Evolutionary conservation across 2,888 invertebrate species (phyloP).

Genomic region (Cerceris ruficornis): DNA sequence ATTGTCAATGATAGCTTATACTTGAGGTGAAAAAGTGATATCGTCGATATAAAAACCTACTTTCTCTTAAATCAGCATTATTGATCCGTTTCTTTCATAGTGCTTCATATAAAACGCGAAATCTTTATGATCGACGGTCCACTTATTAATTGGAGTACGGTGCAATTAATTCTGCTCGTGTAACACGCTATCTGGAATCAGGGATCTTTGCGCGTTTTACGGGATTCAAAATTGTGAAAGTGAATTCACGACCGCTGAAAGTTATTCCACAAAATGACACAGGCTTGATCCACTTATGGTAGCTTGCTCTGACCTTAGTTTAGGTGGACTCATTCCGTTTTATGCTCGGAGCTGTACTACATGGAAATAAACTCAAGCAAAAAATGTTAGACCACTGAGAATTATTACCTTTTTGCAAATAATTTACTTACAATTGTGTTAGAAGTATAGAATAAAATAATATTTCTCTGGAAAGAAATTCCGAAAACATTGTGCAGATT

Average conservation of each 20-base stretch:
- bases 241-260: conserved; percentile 23
- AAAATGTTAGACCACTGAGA: no score
- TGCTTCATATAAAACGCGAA: conserved; percentile 1
- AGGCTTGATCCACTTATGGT: conserved; percentile 39
- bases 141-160: conserved; percentile 29
- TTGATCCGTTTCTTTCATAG: neutral
- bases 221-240: conserved; percentile 22
- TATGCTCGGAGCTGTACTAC: conserved; percentile 15
- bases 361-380: conserved; percentile 12
- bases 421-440: no score
- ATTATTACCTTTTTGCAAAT: no score
- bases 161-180: conserved; percentile 23
- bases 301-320: conserved; percentile 40
- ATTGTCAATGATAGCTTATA: no score
- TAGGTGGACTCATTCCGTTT: conserved; percentile 2
- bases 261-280: conserved; percentile 42
- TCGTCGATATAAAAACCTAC: no score
- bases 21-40: no score
- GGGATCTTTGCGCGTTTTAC: conserved; percentile 9
- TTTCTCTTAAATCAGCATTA: conserved; percentile 23
- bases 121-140: conserved; percentile 1
- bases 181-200: neutral
- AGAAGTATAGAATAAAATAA: no score
- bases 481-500: no score
- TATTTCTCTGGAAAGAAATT: no score